phyloP scores from a whole-genome alignment of 2,797 vertebrate species.

The Darevskia nairensis region DNA sequence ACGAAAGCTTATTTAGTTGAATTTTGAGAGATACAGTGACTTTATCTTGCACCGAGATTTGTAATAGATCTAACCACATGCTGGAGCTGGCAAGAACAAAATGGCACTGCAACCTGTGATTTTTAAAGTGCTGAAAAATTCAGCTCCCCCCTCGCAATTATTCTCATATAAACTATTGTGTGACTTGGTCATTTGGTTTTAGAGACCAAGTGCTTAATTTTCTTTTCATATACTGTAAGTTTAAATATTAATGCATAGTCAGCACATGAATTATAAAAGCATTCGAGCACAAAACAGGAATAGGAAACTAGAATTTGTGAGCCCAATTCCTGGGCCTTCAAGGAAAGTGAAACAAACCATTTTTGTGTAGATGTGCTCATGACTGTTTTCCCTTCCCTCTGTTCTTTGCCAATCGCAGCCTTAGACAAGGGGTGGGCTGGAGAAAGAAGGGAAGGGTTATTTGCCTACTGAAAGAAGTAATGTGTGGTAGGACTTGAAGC shows the following conservation, averaged over 20 bases:
- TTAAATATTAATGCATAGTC: neutral
- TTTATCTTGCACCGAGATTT: neutral
- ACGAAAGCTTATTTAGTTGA: neutral
- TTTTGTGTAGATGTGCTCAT: neutral
- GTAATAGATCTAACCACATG: neutral
- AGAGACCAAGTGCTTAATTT: neutral
- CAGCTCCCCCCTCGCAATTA: neutral
- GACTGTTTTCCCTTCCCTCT: neutral
- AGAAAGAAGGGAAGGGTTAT: neutral
- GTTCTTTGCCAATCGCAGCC: neutral
- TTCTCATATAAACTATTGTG: neutral
- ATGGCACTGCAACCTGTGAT: too few species aligned
- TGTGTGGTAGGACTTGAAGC: too few species aligned
- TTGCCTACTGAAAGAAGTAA: neutral
- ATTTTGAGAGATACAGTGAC: neutral
- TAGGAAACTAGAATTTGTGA: neutral
- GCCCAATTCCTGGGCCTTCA: neutral
- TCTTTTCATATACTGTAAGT: neutral
- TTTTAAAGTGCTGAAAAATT: neutral
- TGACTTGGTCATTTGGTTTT: neutral
- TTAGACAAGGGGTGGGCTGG: neutral
- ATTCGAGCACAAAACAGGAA: neutral
- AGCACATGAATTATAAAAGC: slow-evolving; percentile 1
- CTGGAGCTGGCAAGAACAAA: neutral
- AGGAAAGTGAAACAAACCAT: neutral